phyloP scores from a whole-genome alignment of 2,888 invertebrate species.

The Griposia aprilina region DNA sequence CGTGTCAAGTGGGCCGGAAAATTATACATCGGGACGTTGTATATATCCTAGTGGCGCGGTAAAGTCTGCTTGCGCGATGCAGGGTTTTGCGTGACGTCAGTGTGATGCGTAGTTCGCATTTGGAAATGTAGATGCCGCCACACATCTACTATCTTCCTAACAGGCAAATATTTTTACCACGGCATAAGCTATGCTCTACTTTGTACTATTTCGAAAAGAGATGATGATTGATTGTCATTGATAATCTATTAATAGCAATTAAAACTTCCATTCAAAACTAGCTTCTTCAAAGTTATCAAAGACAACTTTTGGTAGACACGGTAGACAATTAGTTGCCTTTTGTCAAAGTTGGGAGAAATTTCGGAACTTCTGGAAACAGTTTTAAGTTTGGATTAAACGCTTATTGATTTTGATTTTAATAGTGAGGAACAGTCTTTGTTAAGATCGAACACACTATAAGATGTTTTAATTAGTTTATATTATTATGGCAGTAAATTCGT shows the following conservation, averaged over 20 bases:
- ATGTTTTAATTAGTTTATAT: not conserved
- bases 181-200: no score
- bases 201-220: not conserved
- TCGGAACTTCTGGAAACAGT: constrained; percentile 31
- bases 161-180: no score
- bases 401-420: constrained; percentile 35
- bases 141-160: no score
- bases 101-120: no score
- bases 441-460: not conserved
- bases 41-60: no score
- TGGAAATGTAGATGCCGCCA: no score
- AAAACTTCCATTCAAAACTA: constrained; percentile 24
- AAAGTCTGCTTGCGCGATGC: no score
- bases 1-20: no score
- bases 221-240: not conserved
- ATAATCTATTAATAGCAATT: constrained; percentile 5
- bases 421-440: constrained; percentile 1
- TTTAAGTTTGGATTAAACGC: constrained; percentile 43
- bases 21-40: no score
- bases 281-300: no score
- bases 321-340: constrained; percentile 43
- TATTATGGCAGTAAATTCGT: not conserved
- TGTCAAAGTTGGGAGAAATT: constrained; percentile 26
- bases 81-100: no score
- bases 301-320: constrained; percentile 25